Evolutionary conservation across 1,140 invertebrate genomes (phyloP).

Genomic region (Psilanteris sp.): DNA sequence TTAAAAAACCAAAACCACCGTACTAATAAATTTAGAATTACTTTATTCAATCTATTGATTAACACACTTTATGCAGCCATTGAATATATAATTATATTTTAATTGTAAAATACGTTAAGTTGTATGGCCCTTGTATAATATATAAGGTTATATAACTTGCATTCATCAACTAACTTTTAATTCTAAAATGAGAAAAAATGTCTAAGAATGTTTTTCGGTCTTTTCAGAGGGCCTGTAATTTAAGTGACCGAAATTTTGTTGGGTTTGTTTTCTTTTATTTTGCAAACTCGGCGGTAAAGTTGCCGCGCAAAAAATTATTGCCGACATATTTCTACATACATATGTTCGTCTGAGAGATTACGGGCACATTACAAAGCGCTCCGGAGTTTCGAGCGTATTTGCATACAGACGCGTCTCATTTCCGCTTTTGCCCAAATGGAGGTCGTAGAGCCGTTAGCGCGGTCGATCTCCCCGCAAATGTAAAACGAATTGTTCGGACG

Average conservation of each 20-base stretch:
- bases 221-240: too few species aligned
- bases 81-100: too few species aligned
- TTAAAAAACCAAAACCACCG: too few species aligned
- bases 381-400: constrained; percentile 60
- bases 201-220: too few species aligned
- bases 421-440: constrained; percentile 75
- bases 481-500: constrained; percentile 60
- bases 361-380: constrained; percentile 58
- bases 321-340: constrained; percentile 34
- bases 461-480: constrained; percentile 64
- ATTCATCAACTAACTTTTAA: too few species aligned
- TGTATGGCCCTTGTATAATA: too few species aligned
- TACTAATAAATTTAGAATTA: too few species aligned
- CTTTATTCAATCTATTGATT: too few species aligned
- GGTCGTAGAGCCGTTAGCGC: constrained; percentile 70
- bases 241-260: not conserved
- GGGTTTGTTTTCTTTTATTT: constrained; percentile 20
- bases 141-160: too few species aligned
- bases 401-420: constrained; percentile 71
- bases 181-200: too few species aligned
- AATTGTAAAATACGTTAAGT: too few species aligned
- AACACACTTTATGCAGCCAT: too few species aligned
- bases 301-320: constrained; percentile 10
- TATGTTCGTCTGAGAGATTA: constrained; percentile 66
- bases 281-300: constrained; percentile 1